Evolutionary conservation across 2,888 invertebrate species (phyloP).

Genomic region (Drosophila lutescens): DNA sequence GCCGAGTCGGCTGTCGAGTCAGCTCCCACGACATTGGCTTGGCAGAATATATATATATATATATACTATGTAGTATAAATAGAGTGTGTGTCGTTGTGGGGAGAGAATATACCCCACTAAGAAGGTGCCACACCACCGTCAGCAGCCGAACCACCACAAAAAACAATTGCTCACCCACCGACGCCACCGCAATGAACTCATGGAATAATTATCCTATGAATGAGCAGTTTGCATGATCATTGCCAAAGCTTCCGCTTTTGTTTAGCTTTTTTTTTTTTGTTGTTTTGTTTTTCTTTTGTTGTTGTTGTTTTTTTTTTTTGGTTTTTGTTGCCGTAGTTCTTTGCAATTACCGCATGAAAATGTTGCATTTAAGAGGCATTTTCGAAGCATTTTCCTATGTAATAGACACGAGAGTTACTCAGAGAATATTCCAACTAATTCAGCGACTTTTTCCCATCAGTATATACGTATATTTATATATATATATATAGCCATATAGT

Average conservation of each 20-base stretch:
- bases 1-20: slow-evolving; percentile 23
- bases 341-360: slow-evolving; percentile 78
- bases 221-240: slow-evolving; percentile 81
- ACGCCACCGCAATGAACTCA: slow-evolving; percentile 66
- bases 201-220: slow-evolving; percentile 82
- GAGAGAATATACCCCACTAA: slow-evolving; percentile 53
- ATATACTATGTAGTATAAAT: slow-evolving; percentile 3
- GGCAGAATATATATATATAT: slow-evolving; percentile 4
- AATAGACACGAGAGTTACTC: slow-evolving; percentile 58
- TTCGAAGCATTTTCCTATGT: slow-evolving; percentile 64
- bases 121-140: slow-evolving; percentile 57
- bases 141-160: slow-evolving; percentile 8
- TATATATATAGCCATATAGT: neutral
- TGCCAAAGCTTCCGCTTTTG: slow-evolving; percentile 81
- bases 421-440: slow-evolving; percentile 56
- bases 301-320: slow-evolving; percentile 32
- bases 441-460: slow-evolving; percentile 41
- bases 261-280: slow-evolving; percentile 61
- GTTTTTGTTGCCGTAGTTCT: slow-evolving; percentile 40
- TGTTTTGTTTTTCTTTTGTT: slow-evolving; percentile 43
- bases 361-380: slow-evolving; percentile 78
- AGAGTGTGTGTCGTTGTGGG: slow-evolving; percentile 26
- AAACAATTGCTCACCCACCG: slow-evolving; percentile 47
- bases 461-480: neutral
- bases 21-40: slow-evolving; percentile 75